These are phyloP conservation scores for Cynodonichthys magdalenae DNA, from an alignment of 2,797 vertebrate species.

Conservation along the genomic window DNA sequence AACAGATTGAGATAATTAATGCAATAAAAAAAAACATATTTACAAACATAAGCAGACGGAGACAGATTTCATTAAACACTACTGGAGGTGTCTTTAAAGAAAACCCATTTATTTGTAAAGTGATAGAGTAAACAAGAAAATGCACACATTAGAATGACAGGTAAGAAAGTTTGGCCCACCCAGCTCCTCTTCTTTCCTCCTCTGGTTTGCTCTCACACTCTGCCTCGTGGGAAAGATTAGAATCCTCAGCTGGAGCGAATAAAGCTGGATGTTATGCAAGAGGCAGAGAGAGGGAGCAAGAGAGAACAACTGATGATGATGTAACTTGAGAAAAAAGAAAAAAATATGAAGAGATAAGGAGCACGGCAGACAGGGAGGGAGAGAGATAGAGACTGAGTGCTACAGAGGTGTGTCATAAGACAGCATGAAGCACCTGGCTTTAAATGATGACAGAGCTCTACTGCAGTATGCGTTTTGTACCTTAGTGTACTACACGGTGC, in stretches of 20 bases:
- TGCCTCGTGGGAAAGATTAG: slow-evolving; percentile 79
- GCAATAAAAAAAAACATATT: slow-evolving; percentile 18
- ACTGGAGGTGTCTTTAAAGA: slow-evolving; percentile 49
- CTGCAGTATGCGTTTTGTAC: slow-evolving; percentile 22
- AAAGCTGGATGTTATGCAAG: slow-evolving; percentile 82
- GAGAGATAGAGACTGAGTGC: slow-evolving; percentile 5
- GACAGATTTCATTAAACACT: slow-evolving; percentile 12
- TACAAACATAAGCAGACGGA: slow-evolving; percentile 9
- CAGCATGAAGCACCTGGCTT: slow-evolving; percentile 19
- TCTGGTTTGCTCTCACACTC: slow-evolving; percentile 49
- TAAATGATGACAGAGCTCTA: slow-evolving; percentile 10
- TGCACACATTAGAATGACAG: slow-evolving; percentile 52
- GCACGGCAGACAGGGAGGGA: background rate
- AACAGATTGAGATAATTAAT: slow-evolving; percentile 32
- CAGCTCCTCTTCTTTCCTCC: slow-evolving; percentile 43
- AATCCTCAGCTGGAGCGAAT: slow-evolving; percentile 81
- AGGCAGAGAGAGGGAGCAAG: slow-evolving; percentile 37
- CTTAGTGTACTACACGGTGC: slow-evolving; percentile 31
- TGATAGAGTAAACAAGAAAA: slow-evolving; percentile 64
- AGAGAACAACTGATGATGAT: slow-evolving; percentile 65
- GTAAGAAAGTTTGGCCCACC: slow-evolving; percentile 24
- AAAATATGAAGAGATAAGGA: slow-evolving; percentile 49
- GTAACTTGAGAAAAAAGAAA: slow-evolving; percentile 64
- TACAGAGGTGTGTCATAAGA: slow-evolving; percentile 27
- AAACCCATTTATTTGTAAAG: slow-evolving; percentile 61